Evolutionary conservation across 2,113 vertebrate genomes (phyloP).

Genomic region (Anhinga rufa): DNA sequence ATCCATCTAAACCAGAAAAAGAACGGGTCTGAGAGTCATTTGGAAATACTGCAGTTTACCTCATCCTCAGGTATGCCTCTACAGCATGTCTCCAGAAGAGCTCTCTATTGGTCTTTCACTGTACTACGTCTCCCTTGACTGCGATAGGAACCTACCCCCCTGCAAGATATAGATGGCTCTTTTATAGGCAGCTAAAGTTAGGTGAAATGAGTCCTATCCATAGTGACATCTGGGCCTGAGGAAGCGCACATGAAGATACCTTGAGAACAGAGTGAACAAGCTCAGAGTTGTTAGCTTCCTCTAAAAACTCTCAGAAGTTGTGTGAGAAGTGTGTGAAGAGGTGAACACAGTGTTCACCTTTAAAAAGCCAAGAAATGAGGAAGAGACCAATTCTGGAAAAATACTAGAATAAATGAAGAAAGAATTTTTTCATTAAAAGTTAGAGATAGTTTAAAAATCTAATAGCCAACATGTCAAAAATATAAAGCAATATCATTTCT

Average conservation of each 20-base stretch:
- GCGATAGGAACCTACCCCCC: not conserved
- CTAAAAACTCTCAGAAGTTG: not conserved
- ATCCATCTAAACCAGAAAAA: not conserved
- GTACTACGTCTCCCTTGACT: not conserved
- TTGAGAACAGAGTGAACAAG: not conserved
- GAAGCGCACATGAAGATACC: not conserved
- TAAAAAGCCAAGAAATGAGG: not conserved
- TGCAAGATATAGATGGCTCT: not conserved
- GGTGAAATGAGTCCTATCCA: not conserved
- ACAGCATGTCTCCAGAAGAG: not conserved
- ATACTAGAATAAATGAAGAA: not conserved
- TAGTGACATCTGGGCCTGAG: not conserved
- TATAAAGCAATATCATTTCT: not conserved
- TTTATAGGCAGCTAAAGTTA: not conserved
- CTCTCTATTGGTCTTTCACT: not conserved
- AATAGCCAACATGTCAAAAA: not conserved
- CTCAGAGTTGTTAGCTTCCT: not conserved
- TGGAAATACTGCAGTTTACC: not conserved
- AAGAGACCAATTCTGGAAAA: not conserved
- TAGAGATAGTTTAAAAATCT: not conserved
- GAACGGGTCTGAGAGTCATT: not conserved
- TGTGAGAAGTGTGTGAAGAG: not conserved
- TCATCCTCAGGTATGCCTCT: not conserved
- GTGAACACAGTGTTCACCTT: not conserved
- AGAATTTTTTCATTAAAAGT: not conserved